Evolutionary conservation across 92 coral and sea anemone species (phyloP).

Genomic region (Hydrozoanthus gracilis): DNA sequence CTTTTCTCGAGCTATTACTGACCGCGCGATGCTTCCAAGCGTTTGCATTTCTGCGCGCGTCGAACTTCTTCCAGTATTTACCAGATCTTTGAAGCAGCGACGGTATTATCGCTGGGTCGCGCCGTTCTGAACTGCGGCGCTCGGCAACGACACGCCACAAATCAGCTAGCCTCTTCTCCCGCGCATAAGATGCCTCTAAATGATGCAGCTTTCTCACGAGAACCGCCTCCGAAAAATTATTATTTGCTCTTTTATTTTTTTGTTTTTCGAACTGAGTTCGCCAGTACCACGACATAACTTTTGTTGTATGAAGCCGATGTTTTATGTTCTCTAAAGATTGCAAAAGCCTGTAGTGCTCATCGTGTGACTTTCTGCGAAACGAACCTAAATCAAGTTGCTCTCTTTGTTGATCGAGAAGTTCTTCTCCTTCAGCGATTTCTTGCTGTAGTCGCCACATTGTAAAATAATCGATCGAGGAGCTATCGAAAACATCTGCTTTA

Average conservation of each 20-base stretch:
- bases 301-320: conserved; percentile 82
- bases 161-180: conserved; percentile 70
- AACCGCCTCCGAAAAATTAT: conserved; percentile 27
- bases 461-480: not conserved
- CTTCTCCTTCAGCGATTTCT: conserved; percentile 41
- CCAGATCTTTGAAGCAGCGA: not conserved
- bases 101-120: not conserved
- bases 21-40: not conserved
- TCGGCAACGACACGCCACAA: conserved; percentile 60
- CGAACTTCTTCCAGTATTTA: not conserved
- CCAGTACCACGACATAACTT: conserved; percentile 95
- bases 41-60: not conserved
- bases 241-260: conserved; percentile 43
- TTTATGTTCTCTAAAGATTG: conserved; percentile 66
- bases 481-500: not conserved
- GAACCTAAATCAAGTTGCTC: conserved; percentile 46
- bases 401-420: conserved; percentile 4
- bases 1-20: not conserved
- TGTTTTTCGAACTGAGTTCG: conserved; percentile 77
- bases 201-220: conserved; percentile 54
- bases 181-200: conserved; percentile 59
- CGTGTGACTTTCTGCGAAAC: conserved; percentile 72
- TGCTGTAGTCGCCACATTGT: conserved; percentile 27
- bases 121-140: not conserved
- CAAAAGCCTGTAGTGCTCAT: conserved; percentile 76